These are phyloP conservation scores for Pangasius sanitwongsei DNA, from an alignment of 2,797 vertebrate species.

Conservation along the genomic window DNA sequence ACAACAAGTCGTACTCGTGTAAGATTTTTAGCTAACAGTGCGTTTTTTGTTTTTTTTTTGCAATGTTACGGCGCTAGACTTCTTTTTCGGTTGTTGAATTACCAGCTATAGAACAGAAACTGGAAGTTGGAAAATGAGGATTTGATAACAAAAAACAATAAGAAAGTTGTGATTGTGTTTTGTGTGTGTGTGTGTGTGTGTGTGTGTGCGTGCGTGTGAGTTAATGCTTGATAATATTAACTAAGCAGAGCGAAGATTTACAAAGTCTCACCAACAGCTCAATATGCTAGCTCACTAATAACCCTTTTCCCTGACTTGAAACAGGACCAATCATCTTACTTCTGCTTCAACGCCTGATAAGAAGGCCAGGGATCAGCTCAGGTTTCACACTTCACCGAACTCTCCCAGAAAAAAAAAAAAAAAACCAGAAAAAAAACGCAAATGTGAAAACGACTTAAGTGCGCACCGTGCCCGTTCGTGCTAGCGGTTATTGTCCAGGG, in stretches of 20 bases:
- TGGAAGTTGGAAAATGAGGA: neutral
- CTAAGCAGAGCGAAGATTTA: neutral
- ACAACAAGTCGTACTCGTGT: neutral
- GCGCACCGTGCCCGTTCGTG: neutral
- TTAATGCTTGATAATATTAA: too few relatives aligned
- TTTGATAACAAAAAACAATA: too few relatives aligned
- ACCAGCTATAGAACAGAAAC: neutral
- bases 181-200: too few relatives aligned
- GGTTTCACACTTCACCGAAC: neutral
- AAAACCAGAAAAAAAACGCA: too few relatives aligned
- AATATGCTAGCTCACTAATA: neutral
- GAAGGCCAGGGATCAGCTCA: neutral
- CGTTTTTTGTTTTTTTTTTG: neutral
- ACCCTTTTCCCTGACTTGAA: neutral
- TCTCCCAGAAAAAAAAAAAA: neutral
- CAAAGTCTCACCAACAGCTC: neutral
- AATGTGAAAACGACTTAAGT: neutral
- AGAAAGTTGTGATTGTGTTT: neutral
- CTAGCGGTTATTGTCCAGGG: constrained; percentile 12
- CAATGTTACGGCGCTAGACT: neutral
- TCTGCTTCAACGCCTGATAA: neutral
- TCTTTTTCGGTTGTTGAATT: too few relatives aligned
- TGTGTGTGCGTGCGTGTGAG: too few relatives aligned
- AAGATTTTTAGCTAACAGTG: neutral
- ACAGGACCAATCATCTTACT: neutral